Base-by-base conservation (phyloP, 2,113 vertebrate species). In the Eupsittula cactorum region DNA sequence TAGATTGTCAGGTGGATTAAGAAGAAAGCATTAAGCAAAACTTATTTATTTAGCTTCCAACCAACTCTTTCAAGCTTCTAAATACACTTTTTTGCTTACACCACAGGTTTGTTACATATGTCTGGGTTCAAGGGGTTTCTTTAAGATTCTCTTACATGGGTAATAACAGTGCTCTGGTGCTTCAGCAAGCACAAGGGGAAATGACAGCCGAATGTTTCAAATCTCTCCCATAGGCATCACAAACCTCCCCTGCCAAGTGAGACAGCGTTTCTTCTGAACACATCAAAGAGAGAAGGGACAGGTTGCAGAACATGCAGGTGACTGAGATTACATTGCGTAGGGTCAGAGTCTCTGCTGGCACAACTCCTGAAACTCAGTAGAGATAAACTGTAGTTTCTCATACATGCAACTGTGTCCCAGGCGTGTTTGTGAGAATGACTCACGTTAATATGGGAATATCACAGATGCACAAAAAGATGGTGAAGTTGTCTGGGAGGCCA, bases 381-480 rank as follows among this genome's bases (percentile, higher is more conserved):
- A 80, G 67, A 86, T 11, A 70, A 94, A 33, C 11, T 42, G 9
- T 15, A 39, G 6, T 33, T 95, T 57, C 57, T 71, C 16, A 10
- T 15, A 19, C 29, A 13, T 0, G 13, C 39, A 73, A 28, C 69
- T 6, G 8, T 74, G 28, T 75, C 35, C 14, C 42, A 71, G 50
- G 24, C 60, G 92, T 55, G 19, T 60, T 75, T 50, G 8, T 64
- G 15, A 44, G 46, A 83, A 50, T 93, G 82, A 86, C 11, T 96
- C 86, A 82, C 2, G 1, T 60, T 69, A 64, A 41, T 91, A 76
- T 42, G 82, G 37, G 71, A 94, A 93, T 28, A 88, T n/a, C 69
- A 31, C 86, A 91, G 73, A 93, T 91, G 77, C 70, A 91, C 64
- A 78, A 55, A 86, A 93, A 78, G 80, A 86, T 71, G 64, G 55